Evolutionary conservation across 53 echinoderm and acorn worm genomes (phyloP).

Genomic region (Holothuria scabra): DNA sequence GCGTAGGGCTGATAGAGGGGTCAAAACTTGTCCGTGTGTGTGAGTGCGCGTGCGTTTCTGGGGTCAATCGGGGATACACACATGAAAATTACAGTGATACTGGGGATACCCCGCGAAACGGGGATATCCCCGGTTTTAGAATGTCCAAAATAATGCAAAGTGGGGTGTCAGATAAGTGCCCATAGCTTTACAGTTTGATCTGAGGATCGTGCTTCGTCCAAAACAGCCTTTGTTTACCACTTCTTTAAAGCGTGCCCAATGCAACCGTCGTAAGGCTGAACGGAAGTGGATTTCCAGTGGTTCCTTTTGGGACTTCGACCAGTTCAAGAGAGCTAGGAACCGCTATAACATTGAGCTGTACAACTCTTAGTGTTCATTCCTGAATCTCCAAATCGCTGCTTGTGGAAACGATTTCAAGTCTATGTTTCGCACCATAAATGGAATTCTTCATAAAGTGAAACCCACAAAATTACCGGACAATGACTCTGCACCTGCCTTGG

Average conservation of each 20-base stretch:
- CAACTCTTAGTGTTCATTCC: neutral
- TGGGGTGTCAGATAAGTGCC: too few relatives aligned
- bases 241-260: conserved; percentile 7
- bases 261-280: conserved; percentile 41
- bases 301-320: neutral
- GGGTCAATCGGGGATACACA: too few relatives aligned
- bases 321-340: conserved; percentile 20
- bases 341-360: conserved; percentile 12
- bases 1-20: too few relatives aligned
- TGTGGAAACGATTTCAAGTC: conserved; percentile 26
- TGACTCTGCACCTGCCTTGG: neutral
- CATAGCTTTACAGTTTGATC: too few relatives aligned
- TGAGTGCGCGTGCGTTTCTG: too few relatives aligned
- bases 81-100: too few relatives aligned
- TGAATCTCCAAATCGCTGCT: neutral
- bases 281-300: conserved; percentile 40
- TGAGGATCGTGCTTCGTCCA: too few relatives aligned
- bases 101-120: too few relatives aligned
- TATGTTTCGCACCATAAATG: conserved; percentile 11
- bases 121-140: too few relatives aligned
- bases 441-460: conserved; percentile 45
- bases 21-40: too few relatives aligned
- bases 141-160: too few relatives aligned
- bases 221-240: conserved; percentile 42
- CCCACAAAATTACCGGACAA: conserved; percentile 40